Evolutionary conservation across 2,113 vertebrate genomes (phyloP).

Genomic region (Indicator maculatus): DNA sequence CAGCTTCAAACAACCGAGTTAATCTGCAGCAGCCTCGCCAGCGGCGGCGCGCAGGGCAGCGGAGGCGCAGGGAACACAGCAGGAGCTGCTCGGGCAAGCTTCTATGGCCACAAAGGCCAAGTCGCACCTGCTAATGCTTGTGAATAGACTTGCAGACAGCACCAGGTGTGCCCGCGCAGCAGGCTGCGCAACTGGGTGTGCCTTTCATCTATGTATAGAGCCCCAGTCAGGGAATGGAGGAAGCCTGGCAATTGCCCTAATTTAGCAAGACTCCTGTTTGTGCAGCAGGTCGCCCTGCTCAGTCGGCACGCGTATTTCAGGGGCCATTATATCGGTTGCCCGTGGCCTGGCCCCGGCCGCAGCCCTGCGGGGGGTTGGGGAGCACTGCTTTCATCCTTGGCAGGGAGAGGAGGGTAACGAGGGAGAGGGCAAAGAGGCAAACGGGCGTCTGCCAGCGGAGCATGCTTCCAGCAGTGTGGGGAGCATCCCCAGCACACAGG

Average conservation of each 20-base stretch:
- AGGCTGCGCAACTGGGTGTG: constrained; percentile 59
- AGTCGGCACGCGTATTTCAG: background rate
- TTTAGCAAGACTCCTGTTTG: constrained; percentile 39
- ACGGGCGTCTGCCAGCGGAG: background rate
- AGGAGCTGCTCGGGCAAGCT: background rate
- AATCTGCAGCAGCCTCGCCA: background rate
- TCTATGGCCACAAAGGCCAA: constrained; percentile 61
- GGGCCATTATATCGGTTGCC: constrained; percentile 34
- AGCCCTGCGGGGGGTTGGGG: background rate
- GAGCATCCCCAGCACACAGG: background rate
- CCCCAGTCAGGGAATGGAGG: background rate
- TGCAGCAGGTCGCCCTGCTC: background rate
- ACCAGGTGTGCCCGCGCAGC: constrained; percentile 60
- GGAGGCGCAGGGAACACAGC: background rate
- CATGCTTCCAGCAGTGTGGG: accelerated
- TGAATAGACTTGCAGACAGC: constrained; percentile 59
- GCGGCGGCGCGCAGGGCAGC: background rate
- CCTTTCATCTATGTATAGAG: constrained; percentile 58
- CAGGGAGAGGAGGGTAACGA: background rate
- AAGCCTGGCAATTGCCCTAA: constrained; percentile 22
- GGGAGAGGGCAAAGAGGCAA: background rate
- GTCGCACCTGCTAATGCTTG: constrained; percentile 58
- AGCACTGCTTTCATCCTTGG: background rate
- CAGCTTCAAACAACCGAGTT: background rate
- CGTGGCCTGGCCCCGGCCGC: background rate